Evolutionary conservation across 2,888 invertebrate genomes (phyloP), one percentile per base, ranked within the genome.

Genomic region (Cistogaster globosa): DNA sequence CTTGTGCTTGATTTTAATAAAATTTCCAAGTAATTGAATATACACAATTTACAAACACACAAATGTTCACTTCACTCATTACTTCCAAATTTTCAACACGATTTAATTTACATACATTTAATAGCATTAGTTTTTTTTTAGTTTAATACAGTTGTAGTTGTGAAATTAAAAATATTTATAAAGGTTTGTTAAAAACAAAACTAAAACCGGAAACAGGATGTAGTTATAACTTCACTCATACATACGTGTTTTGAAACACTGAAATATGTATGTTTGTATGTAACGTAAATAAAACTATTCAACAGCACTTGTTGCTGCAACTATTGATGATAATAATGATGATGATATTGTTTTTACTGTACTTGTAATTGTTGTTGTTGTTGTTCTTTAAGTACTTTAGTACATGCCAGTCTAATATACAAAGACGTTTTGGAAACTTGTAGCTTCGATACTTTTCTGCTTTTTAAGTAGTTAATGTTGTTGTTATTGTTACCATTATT

Each of bases 261-360:
- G 32, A 32, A 32, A 32, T 32, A 6, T 26, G 18, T 42, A n/a
- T 68, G 16, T 67, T 16, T 53, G 11, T 20, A 14, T 62, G 26
- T 20, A 48, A 26, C 18, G 53, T 36, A 62, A 53, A 32, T 45
- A 36, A 58, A 67, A 75, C 45, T 55, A n/a, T 53, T 22, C 4
- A 42, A 42, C 53, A 71, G 22, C 76, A 82, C 82, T 82, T 82
- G 82, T 82, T 82, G 82, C 69, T 81, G 45, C 11, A 69, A 51
- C 32, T 26, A 18, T 14, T 60, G 18, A n/a, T 53, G 51, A 6
- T 57, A 55, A 45, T 45, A 14, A 14, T 48, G n/a, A 14, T n/a
- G n/a, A 48, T 36, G 16, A 20, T 45, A 20, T 7, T 67, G 32
- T 36, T 45, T 20, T 7, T 67, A 18, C 20, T 48, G 22, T 42